Evolutionary conservation across 1,140 invertebrate genomes (phyloP).

Genomic region (Drosophila paulistorum): DNA sequence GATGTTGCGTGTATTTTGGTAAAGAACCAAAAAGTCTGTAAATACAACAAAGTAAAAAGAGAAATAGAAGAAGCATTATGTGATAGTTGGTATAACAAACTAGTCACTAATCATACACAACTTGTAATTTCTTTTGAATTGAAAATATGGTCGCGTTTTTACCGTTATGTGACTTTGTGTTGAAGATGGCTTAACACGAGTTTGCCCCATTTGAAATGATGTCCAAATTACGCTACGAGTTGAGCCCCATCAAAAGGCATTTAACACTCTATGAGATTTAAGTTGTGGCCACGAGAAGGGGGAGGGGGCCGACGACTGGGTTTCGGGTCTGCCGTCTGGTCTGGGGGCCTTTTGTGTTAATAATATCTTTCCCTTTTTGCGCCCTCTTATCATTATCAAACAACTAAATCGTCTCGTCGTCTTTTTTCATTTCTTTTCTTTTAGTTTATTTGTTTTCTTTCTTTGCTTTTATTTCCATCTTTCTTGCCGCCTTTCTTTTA

Average conservation of each 20-base stretch:
- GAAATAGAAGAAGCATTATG: conserved; percentile 11
- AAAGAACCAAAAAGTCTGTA: conserved; percentile 94
- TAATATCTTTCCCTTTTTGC: conserved; percentile 4
- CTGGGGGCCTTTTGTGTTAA: background rate
- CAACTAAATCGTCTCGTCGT: conserved; percentile 12
- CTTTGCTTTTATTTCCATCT: conserved; percentile 8
- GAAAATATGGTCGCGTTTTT: too few species aligned
- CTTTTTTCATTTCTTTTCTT: background rate
- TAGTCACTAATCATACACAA: background rate
- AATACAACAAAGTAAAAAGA: conserved; percentile 55
- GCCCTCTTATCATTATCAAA: conserved; percentile 1
- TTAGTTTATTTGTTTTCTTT: conserved; percentile 9
- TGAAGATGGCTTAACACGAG: background rate
- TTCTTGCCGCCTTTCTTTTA: conserved; percentile 7
- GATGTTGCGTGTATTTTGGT: conserved; percentile 94
- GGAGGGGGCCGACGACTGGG: background rate
- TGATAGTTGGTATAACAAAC: background rate
- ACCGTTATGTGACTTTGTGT: conserved; percentile 2
- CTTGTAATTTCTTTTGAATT: background rate
- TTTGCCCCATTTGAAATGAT: conserved; percentile 5
- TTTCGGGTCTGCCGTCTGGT: background rate
- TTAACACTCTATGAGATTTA: conserved; percentile 6
- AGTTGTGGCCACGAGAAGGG: background rate
- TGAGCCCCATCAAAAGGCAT: conserved; percentile 9
- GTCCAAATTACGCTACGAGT: conserved; percentile 4